A percentile compares a stretch with the other conserved stretches of the same genome.
Conservation (phyloP, 1,140 invertebrate species). For the Drosophila melanica region DNA sequence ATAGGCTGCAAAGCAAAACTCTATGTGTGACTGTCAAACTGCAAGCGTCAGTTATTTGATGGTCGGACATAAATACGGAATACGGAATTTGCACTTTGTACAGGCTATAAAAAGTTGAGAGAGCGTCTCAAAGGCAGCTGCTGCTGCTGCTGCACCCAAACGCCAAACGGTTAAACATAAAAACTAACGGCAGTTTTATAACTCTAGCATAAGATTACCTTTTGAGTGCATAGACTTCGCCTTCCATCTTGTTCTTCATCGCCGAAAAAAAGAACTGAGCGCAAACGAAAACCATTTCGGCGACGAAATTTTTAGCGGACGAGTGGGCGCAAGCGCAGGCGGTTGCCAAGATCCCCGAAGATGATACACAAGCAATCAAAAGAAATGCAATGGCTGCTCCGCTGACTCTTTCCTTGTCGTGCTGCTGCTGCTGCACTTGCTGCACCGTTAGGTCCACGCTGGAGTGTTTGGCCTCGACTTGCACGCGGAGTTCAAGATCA, state of each 20-base stretch:
- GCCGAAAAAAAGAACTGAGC: conserved; percentile 53
- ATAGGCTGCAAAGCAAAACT: conserved; percentile 39
- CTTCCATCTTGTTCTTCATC: conserved; percentile 37
- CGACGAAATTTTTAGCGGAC: conserved; percentile 40
- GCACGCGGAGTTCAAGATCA: conserved; percentile 72
- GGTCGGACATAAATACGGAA: conserved; percentile 45
- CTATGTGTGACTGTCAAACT: conserved; percentile 46
- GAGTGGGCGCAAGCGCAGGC: conserved; percentile 53
- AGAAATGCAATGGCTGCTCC: conserved; percentile 67
- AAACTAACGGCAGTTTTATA: conserved; percentile 81
- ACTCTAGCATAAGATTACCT: conserved; percentile 74
- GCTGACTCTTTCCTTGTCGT: conserved; percentile 32
- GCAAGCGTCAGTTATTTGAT: conserved; percentile 48
- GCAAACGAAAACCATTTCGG: conserved; percentile 49
- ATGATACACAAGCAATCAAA: conserved; percentile 83
- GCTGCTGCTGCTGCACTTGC: conserved; percentile 69
- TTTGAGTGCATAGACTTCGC: conserved; percentile 59
- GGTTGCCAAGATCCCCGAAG: conserved; percentile 64
- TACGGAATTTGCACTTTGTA: conserved; percentile 57
- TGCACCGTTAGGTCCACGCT: conserved; percentile 64
- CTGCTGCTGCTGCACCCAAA: conserved; percentile 68
- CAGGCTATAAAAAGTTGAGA: conserved; percentile 58
- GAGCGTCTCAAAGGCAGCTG: conserved; percentile 20
- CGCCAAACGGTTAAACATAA: conserved; percentile 77
- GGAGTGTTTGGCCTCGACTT: conserved; percentile 45